Base-by-base conservation (phyloP, 2,888 invertebrate species). In the Fabriciana adippe region DNA sequence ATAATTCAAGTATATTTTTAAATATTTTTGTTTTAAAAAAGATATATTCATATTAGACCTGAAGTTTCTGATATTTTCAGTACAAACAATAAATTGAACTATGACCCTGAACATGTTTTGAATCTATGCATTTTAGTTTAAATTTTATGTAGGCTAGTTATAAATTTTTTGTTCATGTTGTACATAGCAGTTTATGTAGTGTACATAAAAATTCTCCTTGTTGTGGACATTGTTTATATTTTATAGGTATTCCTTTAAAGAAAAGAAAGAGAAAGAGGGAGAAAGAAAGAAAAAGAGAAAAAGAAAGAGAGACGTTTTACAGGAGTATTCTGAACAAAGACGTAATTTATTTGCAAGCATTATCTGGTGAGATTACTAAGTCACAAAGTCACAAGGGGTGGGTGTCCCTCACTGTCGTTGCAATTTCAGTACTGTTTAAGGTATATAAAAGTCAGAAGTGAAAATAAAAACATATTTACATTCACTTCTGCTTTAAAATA, bases 341-440 rank as follows among this genome's bases (percentile, higher is more conserved):
- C 82, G 85, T 88, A 86, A 88, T 91, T 89, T 91, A 88, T 91
- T 89, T 90, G 88, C 89, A 87, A 81, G 83, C 82, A 80, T 85
- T 85, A 89, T 89, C 89, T 90, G 88, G 87, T 84, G 83, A 82
- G 87, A 89, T 90, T 89, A 88, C 86, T 78, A n/a, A n/a, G n/a
- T n/a, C n/a, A n/a, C n/a, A n/a, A 82, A 89, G 86, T 84, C 81
- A 83, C 78, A 79, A 79, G 85, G 86, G 85, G 77, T 74, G 71
- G 67, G 73, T 75, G 76, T 81, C 81, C 79, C 77, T 76, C 78
- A 79, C 77, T 75, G 74, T 72, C 73, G 72, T 71, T 74, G 67
- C 61, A 67, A 62, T 69, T 72, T 60, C 69, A 48, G 64, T 18
- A 18, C 51, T 62, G 66, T 67, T 64, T 61, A 54, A 59, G 45